Conservation (phyloP, 2,888 invertebrate genomes). For the Nephrotoma guestfalica region DNA sequence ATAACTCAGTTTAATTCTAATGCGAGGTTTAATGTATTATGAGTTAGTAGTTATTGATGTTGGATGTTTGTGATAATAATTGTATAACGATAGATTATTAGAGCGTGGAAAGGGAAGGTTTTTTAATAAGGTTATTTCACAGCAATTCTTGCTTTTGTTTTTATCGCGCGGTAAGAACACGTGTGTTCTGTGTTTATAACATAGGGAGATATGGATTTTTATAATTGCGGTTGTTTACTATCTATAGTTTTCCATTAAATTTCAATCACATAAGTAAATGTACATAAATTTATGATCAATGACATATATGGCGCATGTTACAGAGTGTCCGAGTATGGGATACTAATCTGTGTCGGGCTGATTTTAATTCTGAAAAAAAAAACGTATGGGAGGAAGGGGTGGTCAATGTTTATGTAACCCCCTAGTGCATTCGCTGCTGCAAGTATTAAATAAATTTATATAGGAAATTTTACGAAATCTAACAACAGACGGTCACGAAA, state of each 20-base stretch:
- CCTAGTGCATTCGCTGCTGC: too few species aligned
- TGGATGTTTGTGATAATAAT: background rate
- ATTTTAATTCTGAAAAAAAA: too few species aligned
- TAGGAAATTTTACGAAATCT: too few species aligned
- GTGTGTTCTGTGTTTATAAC: background rate
- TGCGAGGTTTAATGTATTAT: background rate
- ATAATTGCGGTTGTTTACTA: background rate
- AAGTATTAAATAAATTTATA: too few species aligned
- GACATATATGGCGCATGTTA: background rate
- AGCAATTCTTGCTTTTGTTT: background rate
- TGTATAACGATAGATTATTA: background rate
- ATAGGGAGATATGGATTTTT: background rate
- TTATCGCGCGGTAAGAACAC: background rate
- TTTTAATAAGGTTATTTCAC: background rate
- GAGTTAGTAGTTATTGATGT: background rate
- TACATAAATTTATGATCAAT: background rate
- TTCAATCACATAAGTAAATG: background rate
- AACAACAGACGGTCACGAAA: too few species aligned
- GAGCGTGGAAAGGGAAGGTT: background rate
- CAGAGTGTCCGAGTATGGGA: too few species aligned
- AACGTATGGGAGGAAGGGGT: too few species aligned
- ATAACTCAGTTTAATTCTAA: background rate
- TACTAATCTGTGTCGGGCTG: too few species aligned
- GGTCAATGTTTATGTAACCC: too few species aligned
- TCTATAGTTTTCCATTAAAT: background rate